Conservation (phyloP, 2,888 invertebrate genomes). For the Atethmia centrago region DNA sequence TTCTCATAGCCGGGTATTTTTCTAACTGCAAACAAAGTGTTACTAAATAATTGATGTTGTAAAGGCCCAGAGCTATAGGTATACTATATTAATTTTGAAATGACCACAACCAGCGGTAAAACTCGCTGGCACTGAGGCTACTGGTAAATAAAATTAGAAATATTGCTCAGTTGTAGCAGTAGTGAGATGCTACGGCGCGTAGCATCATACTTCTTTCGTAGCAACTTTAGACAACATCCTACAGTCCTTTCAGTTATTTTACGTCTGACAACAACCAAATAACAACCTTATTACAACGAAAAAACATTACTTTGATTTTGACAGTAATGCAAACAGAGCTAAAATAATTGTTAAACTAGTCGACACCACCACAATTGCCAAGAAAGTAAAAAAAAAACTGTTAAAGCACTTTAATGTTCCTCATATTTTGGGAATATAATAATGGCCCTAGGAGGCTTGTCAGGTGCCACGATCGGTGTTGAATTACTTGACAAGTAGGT, state of each 20-base stretch:
- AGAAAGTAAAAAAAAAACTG: too few relatives aligned
- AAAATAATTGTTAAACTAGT: too few relatives aligned
- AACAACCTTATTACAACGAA: neutral
- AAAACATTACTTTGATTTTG: neutral
- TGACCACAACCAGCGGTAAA: neutral
- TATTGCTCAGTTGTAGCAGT: neutral
- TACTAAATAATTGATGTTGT: neutral
- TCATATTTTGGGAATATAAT: neutral
- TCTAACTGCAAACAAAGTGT: constrained; percentile 69
- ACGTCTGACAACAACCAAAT: neutral
- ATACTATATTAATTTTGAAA: neutral
- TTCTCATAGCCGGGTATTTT: constrained; percentile 54
- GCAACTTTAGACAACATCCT: neutral
- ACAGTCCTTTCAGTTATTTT: neutral
- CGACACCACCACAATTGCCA: too few relatives aligned
- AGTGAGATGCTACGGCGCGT: neutral
- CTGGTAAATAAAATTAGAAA: neutral
- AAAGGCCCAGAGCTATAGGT: neutral
- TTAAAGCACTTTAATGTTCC: neutral
- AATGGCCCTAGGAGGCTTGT: neutral
- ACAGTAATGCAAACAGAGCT: neutral
- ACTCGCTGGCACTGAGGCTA: neutral
- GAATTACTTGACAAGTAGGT: neutral
- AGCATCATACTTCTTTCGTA: neutral
- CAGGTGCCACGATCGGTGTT: neutral